Conservation (phyloP, 2,113 vertebrate genomes). For the Actenoides lindsayi region DNA sequence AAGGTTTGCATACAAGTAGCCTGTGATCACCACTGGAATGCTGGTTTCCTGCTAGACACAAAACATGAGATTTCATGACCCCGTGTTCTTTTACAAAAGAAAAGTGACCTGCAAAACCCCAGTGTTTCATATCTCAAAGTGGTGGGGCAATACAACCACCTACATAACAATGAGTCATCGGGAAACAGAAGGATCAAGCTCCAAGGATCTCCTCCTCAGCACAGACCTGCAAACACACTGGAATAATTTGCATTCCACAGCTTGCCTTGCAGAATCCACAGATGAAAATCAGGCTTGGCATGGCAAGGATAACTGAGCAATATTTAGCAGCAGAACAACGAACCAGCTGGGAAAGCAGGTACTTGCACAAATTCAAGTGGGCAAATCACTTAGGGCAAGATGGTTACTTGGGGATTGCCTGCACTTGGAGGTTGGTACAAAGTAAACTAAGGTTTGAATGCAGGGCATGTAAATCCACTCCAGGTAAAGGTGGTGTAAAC, state of each 20-base stretch:
- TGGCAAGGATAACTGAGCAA: background rate
- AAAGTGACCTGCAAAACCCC: conserved; percentile 19
- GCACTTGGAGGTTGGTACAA: background rate
- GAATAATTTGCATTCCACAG: conserved; percentile 50
- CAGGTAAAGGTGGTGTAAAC: background rate
- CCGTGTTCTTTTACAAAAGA: conserved; percentile 4
- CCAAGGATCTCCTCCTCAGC: conserved; percentile 36
- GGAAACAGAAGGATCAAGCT: conserved; percentile 31
- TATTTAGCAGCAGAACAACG: conserved; percentile 27
- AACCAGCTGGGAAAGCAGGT: background rate
- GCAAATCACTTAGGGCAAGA: background rate
- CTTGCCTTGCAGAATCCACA: conserved; percentile 34
- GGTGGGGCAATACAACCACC: conserved; percentile 20
- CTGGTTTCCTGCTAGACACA: background rate
- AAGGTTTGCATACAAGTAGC: background rate
- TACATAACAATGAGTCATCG: background rate
- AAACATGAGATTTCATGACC: background rate
- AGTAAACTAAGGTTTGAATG: background rate
- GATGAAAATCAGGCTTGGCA: conserved; percentile 44
- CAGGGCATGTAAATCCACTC: background rate
- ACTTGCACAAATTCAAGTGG: background rate
- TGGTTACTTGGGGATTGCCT: background rate
- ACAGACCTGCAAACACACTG: conserved; percentile 20
- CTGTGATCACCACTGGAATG: background rate
- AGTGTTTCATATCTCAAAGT: background rate